These are phyloP conservation scores for Thunnus thynnus DNA, from an alignment of 2,113 vertebrate species.

Conservation along the genomic window DNA sequence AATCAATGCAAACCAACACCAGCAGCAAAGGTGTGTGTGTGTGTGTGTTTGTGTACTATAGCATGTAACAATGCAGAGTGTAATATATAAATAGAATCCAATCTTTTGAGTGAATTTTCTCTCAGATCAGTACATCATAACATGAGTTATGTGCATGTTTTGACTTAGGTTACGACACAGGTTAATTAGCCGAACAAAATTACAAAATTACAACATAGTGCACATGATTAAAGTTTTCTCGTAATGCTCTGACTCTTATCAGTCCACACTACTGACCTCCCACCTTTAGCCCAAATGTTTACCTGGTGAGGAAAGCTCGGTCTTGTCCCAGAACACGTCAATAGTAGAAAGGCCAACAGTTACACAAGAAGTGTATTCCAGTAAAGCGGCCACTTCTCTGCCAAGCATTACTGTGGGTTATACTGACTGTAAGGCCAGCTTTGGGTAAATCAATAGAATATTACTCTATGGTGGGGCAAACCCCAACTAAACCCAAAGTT, in stretches of 20 bases:
- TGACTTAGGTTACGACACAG: not conserved
- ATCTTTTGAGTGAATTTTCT: not conserved
- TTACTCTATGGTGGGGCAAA: slow-evolving; percentile 31
- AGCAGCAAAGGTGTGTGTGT: slow-evolving; percentile 39
- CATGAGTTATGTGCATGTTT: not conserved
- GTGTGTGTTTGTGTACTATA: not conserved
- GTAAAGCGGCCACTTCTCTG: slow-evolving; percentile 57
- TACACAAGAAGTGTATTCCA: slow-evolving; percentile 74
- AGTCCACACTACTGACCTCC: slow-evolving; percentile 50
- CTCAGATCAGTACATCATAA: not conserved
- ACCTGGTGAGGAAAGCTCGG: slow-evolving; percentile 36
- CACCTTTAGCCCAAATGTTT: slow-evolving; percentile 67
- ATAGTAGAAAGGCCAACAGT: slow-evolving; percentile 71
- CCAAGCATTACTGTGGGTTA: slow-evolving; percentile 50
- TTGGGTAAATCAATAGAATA: slow-evolving; percentile 58
- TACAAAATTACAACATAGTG: slow-evolving; percentile 14
- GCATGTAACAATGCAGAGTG: not conserved
- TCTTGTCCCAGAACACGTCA: slow-evolving; percentile 57
- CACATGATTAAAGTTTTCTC: slow-evolving; percentile 12
- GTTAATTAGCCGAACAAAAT: not conserved
- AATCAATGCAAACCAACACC: slow-evolving; percentile 54
- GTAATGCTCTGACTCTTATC: slow-evolving; percentile 42
- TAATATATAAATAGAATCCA: not conserved
- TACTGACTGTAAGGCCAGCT: slow-evolving; percentile 27
- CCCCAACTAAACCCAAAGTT: slow-evolving; percentile 20